Base-by-base conservation (phyloP, 1,140 invertebrate species). In the Papilio glaucus region DNA sequence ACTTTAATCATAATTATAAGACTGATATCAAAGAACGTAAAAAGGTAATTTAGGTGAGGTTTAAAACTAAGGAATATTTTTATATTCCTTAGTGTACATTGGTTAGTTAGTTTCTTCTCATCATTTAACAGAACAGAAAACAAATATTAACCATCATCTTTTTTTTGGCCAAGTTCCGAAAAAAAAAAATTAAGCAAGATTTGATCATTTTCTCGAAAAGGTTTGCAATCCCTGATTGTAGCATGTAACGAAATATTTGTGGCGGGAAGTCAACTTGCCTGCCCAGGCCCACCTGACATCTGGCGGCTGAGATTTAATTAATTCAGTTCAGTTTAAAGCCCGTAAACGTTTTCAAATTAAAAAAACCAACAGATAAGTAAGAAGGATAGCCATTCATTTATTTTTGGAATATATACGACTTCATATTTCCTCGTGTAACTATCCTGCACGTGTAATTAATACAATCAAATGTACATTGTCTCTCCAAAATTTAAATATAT, bases 221-320 rank as follows among this genome's bases (percentile, higher is more conserved):
- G 49, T 57, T 57, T 4, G 24, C 49, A 26, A 57, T 12, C 15
- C 37, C 33, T 21, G 18, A 18, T n/a, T 39, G 21, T 21, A 24
- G 15, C 7, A 38, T 65, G 62, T 39, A 65, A 65, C 37, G 33
- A 39, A 65, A 65, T 65, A 65, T 65, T 65, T 18, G 18, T 18
- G 29, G 18, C 62, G 33, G 62, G 62, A 65, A 65, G 62, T 65
- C 15, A 65, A 37, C 37, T 18, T 57, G 21, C 10, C 49, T 10
- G 9, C 7, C 62, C 37, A 39, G 3, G 9, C 7, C 62, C 37
- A 39, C 29, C 15, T 37, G 37, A 65, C 62, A 10, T 65, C 37
- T 24, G 62, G 8, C 33, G n/a, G 18, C 15, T 18, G 15, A 65
- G 62, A 63, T 38, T 39, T 21, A 62, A 62, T 37, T 6, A 33